Evolutionary conservation across 2,797 vertebrate genomes (phyloP).

Genomic region (Cuniculus paca): DNA sequence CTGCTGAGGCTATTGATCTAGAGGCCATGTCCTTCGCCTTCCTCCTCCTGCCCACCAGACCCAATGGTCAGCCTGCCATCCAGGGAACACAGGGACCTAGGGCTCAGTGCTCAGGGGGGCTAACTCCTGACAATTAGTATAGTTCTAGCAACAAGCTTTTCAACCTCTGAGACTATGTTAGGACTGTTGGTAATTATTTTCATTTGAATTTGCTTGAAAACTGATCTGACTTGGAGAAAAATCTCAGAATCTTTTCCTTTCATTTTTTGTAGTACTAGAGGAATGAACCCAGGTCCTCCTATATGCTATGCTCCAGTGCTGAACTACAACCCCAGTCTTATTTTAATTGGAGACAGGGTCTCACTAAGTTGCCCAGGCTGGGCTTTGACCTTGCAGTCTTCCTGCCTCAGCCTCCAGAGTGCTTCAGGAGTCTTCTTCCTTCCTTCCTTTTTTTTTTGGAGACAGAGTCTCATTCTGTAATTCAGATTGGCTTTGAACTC

Average conservation of each 20-base stretch:
- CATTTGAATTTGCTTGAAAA: slow-evolving; percentile 26
- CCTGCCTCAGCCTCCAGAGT: background rate
- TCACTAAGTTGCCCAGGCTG: background rate
- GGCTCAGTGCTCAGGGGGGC: background rate
- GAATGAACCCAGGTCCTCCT: background rate
- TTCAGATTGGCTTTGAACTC: background rate
- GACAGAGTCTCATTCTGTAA: background rate
- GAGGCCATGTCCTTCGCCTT: background rate
- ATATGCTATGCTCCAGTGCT: background rate
- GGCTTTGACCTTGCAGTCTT: background rate
- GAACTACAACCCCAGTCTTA: background rate
- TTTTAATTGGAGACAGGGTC: background rate
- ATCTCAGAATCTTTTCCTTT: background rate
- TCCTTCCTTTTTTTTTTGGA: background rate
- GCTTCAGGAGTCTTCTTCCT: background rate
- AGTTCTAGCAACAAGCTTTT: background rate
- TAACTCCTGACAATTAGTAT: background rate
- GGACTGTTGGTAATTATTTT: background rate
- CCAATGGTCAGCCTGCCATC: background rate
- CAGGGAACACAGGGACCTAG: background rate
- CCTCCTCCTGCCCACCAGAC: background rate
- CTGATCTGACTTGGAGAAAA: background rate
- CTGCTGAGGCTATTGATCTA: background rate
- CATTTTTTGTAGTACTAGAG: background rate
- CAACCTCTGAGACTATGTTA: background rate